Conservation (phyloP, 2,888 invertebrate genomes). For the Plagiodera versicolora region DNA sequence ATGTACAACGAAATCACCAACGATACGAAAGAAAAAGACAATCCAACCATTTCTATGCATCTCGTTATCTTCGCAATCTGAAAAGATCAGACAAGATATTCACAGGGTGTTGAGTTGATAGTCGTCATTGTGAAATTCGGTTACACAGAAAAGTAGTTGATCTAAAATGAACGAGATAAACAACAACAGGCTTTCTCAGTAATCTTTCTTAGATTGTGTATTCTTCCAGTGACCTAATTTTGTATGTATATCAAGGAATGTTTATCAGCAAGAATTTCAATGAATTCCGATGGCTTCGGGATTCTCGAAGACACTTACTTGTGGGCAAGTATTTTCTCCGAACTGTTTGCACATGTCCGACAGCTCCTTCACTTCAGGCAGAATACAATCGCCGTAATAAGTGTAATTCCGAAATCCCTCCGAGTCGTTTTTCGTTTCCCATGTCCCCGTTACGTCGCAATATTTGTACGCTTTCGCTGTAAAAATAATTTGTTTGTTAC, state of each 20-base stretch:
- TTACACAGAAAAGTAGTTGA: no score
- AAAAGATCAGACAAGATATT: no score
- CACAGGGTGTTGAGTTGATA: no score
- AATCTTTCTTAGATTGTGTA: no score
- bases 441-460: conserved; percentile 69
- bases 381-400: conserved; percentile 80
- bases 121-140: no score
- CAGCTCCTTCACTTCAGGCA: conserved; percentile 67
- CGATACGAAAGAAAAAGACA: conserved; percentile 75
- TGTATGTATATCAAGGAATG: no score
- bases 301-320: conserved; percentile 40
- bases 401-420: conserved; percentile 57
- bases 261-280: no score
- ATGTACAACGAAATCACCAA: conserved; percentile 76
- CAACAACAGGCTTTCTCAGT: no score
- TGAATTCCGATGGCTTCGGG: no score
- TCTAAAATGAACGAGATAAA: no score
- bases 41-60: conserved; percentile 79
- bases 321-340: conserved; percentile 46
- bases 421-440: conserved; percentile 61
- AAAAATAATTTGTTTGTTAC: no score
- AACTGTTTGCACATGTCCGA: conserved; percentile 60
- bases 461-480: conserved; percentile 71
- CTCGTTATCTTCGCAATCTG: conserved; percentile 72
- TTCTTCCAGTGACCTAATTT: no score